phyloP scores from a whole-genome alignment of 2,888 invertebrate species.

The Leptinotarsa peninsularis region DNA sequence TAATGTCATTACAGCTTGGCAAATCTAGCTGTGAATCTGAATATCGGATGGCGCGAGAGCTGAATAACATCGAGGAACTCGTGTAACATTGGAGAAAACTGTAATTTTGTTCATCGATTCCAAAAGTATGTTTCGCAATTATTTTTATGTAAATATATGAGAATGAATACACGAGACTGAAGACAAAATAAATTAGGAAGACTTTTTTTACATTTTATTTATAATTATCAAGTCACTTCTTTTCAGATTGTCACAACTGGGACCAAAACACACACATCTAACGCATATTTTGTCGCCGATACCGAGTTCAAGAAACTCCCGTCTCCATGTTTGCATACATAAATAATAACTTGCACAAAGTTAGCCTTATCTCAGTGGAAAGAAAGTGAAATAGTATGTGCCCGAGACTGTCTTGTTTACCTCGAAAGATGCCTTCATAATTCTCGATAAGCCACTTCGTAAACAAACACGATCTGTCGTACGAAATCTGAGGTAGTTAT shows the following conservation, averaged over 20 bases:
- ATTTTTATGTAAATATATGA: no score
- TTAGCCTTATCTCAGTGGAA: conserved; percentile 29
- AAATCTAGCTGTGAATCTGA: no score
- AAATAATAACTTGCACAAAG: conserved; percentile 36
- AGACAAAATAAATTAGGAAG: no score
- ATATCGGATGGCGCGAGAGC: no score
- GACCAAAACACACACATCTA: background rate
- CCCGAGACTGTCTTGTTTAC: conserved; percentile 1
- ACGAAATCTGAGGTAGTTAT: background rate
- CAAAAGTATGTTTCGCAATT: no score
- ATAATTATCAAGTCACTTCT: no score
- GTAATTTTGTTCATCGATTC: no score
- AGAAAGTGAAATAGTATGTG: conserved; percentile 25
- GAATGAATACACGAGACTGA: no score
- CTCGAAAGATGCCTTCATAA: background rate
- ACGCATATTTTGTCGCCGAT: conserved; percentile 6
- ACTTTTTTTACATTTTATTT: no score
- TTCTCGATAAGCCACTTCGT: conserved; percentile 5
- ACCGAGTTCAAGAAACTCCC: conserved; percentile 34
- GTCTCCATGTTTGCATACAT: conserved; percentile 25
- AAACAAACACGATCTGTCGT: background rate
- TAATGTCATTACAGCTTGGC: no score
- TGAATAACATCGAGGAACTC: no score
- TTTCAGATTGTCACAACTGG: background rate
- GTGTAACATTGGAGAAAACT: no score